Percentiles rank a stretch among this genome's conserved stretches.
These are phyloP conservation scores for Orestias chungarensis DNA, from an alignment of 2,797 vertebrate genomes.

Conservation along the genomic window DNA sequence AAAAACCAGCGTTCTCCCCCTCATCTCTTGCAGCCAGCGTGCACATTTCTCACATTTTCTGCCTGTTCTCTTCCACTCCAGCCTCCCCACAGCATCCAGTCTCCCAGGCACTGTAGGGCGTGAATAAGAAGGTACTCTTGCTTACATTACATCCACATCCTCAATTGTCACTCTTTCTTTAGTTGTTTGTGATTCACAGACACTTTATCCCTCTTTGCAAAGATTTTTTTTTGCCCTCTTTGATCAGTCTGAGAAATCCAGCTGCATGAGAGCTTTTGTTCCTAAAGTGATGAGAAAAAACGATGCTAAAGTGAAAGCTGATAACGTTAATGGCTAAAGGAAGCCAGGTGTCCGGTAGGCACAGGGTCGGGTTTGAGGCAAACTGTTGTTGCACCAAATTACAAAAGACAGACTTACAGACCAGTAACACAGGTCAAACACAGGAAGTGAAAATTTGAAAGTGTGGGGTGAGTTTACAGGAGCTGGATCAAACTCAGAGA, in stretches of 20 bases:
- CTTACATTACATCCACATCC: constrained; percentile 67
- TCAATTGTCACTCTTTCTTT: constrained; percentile 47
- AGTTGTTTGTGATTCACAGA: constrained; percentile 63
- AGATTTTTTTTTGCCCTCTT: constrained; percentile 62
- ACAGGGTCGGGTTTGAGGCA: constrained; percentile 55
- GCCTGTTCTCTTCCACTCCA: constrained; percentile 69
- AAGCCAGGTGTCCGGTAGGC: constrained; percentile 58
- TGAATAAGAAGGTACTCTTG: constrained; percentile 67
- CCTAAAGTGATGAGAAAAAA: constrained; percentile 56
- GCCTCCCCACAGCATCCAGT: constrained; percentile 63
- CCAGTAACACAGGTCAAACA: constrained; percentile 44
- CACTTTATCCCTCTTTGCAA: constrained; percentile 52
- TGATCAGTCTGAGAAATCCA: constrained; percentile 52
- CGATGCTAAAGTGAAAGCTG: constrained; percentile 61
- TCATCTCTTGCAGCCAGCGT: constrained; percentile 74
- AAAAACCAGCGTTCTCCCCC: constrained; percentile 77
- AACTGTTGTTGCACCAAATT: constrained; percentile 54
- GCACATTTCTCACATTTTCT: constrained; percentile 85
- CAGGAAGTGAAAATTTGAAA: constrained; percentile 35
- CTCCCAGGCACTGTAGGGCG: constrained; percentile 68
- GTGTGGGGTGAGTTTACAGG: constrained; percentile 24
- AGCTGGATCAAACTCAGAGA: constrained; percentile 46
- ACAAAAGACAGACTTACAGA: constrained; percentile 30
- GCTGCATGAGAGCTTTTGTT: constrained; percentile 56
- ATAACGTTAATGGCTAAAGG: constrained; percentile 59